A percentile compares a stretch with the other conserved stretches of the same genome.
Evolutionary conservation across 2,888 invertebrate species (phyloP).

Genomic region (Reticulitermes lucifugus): DNA sequence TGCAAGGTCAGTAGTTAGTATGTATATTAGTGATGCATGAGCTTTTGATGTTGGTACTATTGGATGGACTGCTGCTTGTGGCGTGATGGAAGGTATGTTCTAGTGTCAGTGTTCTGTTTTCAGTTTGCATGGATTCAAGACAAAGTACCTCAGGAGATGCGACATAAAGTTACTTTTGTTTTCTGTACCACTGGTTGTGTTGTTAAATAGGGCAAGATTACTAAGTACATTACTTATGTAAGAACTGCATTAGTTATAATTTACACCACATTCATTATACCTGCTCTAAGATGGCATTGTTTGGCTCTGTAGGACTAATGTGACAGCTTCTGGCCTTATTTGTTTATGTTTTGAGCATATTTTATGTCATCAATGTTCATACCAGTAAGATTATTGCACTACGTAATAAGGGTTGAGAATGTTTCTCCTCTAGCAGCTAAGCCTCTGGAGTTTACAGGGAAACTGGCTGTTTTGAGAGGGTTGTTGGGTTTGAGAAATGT

Average conservation of each 20-base stretch:
- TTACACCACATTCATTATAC: background rate
- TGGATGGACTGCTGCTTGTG: conserved; percentile 9
- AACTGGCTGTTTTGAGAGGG: background rate
- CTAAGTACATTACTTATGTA: background rate
- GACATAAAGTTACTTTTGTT: background rate
- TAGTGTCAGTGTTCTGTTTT: conserved; percentile 14
- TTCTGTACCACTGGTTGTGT: background rate
- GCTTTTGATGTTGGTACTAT: conserved; percentile 11
- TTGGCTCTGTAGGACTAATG: too few species aligned
- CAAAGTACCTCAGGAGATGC: conserved; percentile 47
- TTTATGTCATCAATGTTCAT: too few species aligned
- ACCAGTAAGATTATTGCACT: too few species aligned
- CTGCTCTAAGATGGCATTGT: background rate
- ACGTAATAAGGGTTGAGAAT: too few species aligned
- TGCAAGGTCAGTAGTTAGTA: conserved; percentile 24
- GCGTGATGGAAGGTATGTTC: conserved; percentile 35
- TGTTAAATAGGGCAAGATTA: background rate
- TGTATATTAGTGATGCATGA: conserved; percentile 1
- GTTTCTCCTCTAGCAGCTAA: background rate
- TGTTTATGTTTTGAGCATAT: too few species aligned
- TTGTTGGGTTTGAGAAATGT: background rate
- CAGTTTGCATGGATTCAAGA: conserved; percentile 36
- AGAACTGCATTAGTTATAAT: background rate
- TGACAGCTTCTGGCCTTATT: too few species aligned
- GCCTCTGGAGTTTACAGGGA: background rate